phyloP scores from a whole-genome alignment of 1,140 invertebrate species.

The Drosophila ercepeae region DNA sequence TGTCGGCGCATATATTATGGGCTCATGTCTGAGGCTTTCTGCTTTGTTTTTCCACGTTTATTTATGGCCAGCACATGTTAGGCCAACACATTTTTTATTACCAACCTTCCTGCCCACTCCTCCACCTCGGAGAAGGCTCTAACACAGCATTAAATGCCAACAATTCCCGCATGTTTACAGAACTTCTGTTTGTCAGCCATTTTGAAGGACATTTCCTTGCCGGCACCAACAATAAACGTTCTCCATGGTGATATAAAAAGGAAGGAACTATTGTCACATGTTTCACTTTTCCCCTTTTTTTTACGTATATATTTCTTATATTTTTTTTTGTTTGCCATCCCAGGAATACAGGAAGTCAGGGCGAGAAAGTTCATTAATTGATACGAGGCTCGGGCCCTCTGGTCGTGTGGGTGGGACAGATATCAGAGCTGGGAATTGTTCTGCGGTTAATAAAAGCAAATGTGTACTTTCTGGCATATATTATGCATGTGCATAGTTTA shows the following conservation, averaged over 20 bases:
- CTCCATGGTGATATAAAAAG: slow-evolving; percentile 31
- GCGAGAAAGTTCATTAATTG: slow-evolving; percentile 67
- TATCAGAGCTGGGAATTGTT: slow-evolving; percentile 43
- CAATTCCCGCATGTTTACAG: slow-evolving; percentile 45
- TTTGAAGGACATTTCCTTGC: slow-evolving; percentile 58
- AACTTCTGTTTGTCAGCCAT: slow-evolving; percentile 41
- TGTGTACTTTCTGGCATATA: slow-evolving; percentile 17
- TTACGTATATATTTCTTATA: background rate
- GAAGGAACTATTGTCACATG: slow-evolving; percentile 65
- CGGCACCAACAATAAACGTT: slow-evolving; percentile 42
- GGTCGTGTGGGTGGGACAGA: slow-evolving; percentile 21
- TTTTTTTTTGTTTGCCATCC: no score
- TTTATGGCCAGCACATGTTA: slow-evolving; percentile 44
- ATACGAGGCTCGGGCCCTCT: slow-evolving; percentile 32
- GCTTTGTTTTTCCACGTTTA: slow-evolving; percentile 36
- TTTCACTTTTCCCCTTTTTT: slow-evolving; percentile 10
- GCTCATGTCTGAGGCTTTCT: slow-evolving; percentile 22
- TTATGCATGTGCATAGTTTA: slow-evolving; percentile 20
- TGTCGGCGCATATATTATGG: slow-evolving; percentile 23
- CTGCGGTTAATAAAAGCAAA: slow-evolving; percentile 32
- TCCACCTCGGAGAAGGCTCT: background rate
- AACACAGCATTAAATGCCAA: background rate
- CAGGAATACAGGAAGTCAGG: slow-evolving; percentile 6
- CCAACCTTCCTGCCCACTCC: background rate
- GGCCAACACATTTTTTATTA: slow-evolving; percentile 46